phyloP scores from a whole-genome alignment of 2,797 vertebrate species.

The Gymnodraco acuticeps region DNA sequence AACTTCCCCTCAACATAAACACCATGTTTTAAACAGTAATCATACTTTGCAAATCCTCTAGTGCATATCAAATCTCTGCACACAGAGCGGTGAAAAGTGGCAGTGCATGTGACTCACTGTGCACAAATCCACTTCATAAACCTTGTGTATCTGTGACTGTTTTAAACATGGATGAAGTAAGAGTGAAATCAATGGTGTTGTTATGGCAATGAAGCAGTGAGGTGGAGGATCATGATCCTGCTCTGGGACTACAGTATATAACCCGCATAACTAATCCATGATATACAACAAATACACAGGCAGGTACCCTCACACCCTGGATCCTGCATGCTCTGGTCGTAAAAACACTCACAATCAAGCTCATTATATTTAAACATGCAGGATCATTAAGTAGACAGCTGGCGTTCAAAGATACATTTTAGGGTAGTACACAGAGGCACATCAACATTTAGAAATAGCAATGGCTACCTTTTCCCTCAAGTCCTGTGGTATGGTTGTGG shows the following conservation, averaged over 20 bases:
- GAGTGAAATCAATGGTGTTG: constrained; percentile 5
- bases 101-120: not conserved
- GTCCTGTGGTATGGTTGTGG: constrained; percentile 44
- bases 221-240: not conserved
- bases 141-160: constrained; percentile 2
- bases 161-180: not conserved
- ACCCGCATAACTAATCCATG: constrained; percentile 1
- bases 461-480: constrained; percentile 25
- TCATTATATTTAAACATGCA: not conserved
- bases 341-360: constrained; percentile 2
- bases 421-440: not conserved
- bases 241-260: not conserved
- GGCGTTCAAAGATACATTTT: not conserved
- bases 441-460: constrained; percentile 7
- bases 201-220: constrained; percentile 11
- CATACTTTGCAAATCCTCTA: not conserved
- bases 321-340: not conserved
- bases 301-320: not conserved
- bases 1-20: not conserved
- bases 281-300: constrained; percentile 1
- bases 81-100: not conserved
- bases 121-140: not conserved
- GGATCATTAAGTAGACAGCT: not conserved
- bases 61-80: not conserved
- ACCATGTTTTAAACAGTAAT: not conserved